Evolutionary conservation across 1,140 invertebrate species (phyloP).

Genomic region (Atta texana): DNA sequence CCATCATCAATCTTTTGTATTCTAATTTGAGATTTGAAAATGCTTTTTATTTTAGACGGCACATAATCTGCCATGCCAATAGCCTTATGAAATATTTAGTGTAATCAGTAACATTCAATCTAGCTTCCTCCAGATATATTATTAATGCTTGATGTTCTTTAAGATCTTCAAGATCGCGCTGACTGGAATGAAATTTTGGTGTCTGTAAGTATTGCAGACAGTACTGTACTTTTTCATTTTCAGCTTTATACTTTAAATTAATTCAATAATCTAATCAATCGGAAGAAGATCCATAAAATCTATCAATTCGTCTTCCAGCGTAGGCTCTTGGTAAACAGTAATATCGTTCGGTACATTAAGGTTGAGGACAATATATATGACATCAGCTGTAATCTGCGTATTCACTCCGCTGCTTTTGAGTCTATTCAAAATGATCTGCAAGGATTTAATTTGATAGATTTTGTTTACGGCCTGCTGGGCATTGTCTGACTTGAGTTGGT

Average conservation of each 20-base stretch:
- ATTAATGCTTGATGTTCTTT: conserved; percentile 57
- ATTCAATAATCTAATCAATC: not conserved
- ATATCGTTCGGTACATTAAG: conserved; percentile 26
- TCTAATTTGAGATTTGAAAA: not conserved
- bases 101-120: conserved; percentile 23
- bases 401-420: conserved; percentile 16
- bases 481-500: conserved; percentile 45
- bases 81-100: conserved; percentile 50
- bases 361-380: conserved; percentile 62
- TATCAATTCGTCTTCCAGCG: conserved; percentile 16
- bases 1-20: conserved; percentile 46
- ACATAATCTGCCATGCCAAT: conserved; percentile 49
- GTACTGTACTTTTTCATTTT: conserved; percentile 68
- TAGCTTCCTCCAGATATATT: conserved; percentile 63
- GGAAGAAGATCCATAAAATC: conserved; percentile 70
- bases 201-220: conserved; percentile 45
- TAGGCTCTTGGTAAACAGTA: not conserved
- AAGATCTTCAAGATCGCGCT: conserved; percentile 48
- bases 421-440: not conserved
- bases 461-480: conserved; percentile 62
- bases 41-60: conserved; percentile 6
- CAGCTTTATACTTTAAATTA: conserved; percentile 45
- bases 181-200: conserved; percentile 64
- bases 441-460: conserved; percentile 22
- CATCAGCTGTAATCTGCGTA: conserved; percentile 34